Conservation (phyloP, 2,113 vertebrate genomes). For the Equus quagga region DNA sequence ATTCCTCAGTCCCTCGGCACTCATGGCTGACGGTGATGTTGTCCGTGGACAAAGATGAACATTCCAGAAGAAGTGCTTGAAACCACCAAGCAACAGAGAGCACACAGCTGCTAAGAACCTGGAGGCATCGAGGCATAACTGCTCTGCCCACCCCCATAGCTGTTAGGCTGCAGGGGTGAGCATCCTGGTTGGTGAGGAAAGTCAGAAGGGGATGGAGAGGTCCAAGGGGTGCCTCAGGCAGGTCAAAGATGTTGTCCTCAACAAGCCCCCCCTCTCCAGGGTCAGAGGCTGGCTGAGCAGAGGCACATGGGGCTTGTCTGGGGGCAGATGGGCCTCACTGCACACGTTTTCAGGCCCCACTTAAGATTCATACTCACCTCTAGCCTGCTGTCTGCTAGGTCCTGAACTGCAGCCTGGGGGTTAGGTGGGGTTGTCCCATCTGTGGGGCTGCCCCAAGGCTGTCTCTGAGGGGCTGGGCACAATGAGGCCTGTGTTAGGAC, state of each 20-base stretch:
- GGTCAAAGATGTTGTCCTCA: neutral
- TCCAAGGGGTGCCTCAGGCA: neutral
- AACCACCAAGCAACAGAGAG: neutral
- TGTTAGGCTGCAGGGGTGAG: neutral
- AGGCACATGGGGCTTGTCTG: neutral
- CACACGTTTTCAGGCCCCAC: neutral
- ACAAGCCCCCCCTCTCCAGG: neutral
- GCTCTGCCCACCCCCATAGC: neutral
- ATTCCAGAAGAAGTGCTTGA: constrained; percentile 51
- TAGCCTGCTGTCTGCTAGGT: neutral
- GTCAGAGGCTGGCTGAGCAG: neutral
- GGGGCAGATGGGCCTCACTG: neutral
- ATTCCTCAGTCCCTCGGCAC: neutral
- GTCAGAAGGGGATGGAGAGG: neutral
- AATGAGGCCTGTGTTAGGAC: neutral
- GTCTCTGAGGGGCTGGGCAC: neutral
- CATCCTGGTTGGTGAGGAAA: neutral
- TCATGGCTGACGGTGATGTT: neutral
- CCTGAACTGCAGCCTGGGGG: neutral
- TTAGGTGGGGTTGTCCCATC: too few species aligned
- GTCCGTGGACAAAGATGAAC: neutral
- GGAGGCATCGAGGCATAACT: neutral
- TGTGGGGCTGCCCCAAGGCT: neutral
- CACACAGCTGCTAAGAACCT: neutral
- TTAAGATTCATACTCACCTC: neutral